These are phyloP conservation scores for Atherinosoma microstoma DNA, from an alignment of 2,797 vertebrate genomes.

Conservation along the genomic window DNA sequence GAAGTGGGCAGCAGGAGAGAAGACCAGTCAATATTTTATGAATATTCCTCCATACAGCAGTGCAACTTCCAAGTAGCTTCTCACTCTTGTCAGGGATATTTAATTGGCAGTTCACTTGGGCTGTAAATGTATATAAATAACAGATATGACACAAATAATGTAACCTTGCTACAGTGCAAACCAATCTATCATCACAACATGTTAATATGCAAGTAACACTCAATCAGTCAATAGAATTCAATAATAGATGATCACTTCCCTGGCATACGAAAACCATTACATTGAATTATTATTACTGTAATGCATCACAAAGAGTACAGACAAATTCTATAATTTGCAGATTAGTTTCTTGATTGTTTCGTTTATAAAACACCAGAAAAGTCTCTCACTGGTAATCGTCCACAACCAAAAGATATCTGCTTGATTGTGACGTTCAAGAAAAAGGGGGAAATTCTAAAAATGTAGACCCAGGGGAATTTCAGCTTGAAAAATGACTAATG, in stretches of 20 bases:
- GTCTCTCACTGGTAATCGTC: background rate
- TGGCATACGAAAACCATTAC: background rate
- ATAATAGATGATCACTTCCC: background rate
- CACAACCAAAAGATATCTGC: background rate
- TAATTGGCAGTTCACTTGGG: constrained; percentile 19
- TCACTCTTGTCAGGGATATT: constrained; percentile 23
- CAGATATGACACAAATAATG: constrained; percentile 6
- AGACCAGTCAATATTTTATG: constrained; percentile 37
- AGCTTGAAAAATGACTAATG: constrained; percentile 8
- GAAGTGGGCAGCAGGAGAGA: constrained; percentile 11
- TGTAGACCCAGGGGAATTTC: background rate
- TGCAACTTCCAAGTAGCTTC: constrained; percentile 26
- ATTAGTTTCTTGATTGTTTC: background rate
- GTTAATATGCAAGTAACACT: constrained; percentile 3
- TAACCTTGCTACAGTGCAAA: background rate
- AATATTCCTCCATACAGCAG: constrained; percentile 26
- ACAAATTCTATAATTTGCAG: background rate
- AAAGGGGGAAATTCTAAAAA: background rate
- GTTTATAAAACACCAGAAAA: background rate
- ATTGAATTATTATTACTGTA: background rate
- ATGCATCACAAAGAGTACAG: background rate
- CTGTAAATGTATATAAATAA: constrained; percentile 29
- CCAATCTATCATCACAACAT: constrained; percentile 1
- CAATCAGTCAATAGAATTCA: background rate
- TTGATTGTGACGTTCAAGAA: constrained; percentile 1